Conservation (phyloP, 2,113 vertebrate species). For the Ophthalmolycus amberensis region DNA sequence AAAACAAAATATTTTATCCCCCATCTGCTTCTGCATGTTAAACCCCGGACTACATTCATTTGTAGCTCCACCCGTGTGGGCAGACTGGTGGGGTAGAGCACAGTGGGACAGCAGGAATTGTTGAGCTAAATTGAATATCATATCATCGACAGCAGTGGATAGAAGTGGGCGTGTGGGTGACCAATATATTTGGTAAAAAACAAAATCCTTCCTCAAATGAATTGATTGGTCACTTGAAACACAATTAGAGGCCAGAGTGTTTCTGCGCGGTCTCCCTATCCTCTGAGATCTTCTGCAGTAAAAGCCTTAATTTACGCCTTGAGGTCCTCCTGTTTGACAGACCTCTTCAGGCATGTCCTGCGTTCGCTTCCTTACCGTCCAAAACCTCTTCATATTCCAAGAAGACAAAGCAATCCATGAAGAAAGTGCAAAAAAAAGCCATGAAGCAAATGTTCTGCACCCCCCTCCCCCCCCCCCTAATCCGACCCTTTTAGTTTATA, state of each 20-base stretch:
- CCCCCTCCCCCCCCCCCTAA: slow-evolving; percentile 54
- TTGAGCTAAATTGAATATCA: slow-evolving; percentile 56
- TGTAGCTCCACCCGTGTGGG: slow-evolving; percentile 68
- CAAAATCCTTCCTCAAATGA: slow-evolving; percentile 61
- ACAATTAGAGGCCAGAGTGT: slow-evolving; percentile 77
- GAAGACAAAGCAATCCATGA: slow-evolving; percentile 81
- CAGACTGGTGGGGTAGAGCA: slow-evolving; percentile 68
- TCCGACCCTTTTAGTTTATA: slow-evolving; percentile 69
- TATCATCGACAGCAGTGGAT: slow-evolving; percentile 64
- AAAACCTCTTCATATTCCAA: slow-evolving; percentile 58
- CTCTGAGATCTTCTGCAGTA: slow-evolving; percentile 71
- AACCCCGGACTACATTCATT: slow-evolving; percentile 82
- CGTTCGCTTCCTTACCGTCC: slow-evolving; percentile 51
- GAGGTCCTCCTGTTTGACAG: slow-evolving; percentile 57
- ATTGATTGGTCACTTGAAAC: slow-evolving; percentile 73
- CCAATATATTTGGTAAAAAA: slow-evolving; percentile 63
- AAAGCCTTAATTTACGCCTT: slow-evolving; percentile 41
- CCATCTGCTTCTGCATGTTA: slow-evolving; percentile 63
- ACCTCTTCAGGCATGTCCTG: slow-evolving; percentile 45
- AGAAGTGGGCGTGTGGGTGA: slow-evolving; percentile 63
- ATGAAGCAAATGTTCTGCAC: slow-evolving; percentile 82
- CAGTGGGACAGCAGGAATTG: slow-evolving; percentile 61
- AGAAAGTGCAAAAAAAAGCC: slow-evolving; percentile 88
- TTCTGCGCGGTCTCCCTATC: slow-evolving; percentile 71
- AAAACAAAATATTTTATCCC: slow-evolving; percentile 61